Base-by-base conservation (phyloP, 1,140 invertebrate genomes). In the Sitophilus oryzae region DNA sequence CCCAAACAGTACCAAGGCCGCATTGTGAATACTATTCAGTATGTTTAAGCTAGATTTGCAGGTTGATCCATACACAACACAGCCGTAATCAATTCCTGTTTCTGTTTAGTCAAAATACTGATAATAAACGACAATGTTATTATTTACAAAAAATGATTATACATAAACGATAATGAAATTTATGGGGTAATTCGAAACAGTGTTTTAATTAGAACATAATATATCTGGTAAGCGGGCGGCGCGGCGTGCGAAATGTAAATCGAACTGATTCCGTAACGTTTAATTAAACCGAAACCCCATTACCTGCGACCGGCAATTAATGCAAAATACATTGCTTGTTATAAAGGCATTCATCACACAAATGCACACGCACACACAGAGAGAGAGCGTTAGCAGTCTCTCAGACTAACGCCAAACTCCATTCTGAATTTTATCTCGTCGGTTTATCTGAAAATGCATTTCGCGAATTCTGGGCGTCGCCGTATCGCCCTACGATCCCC, bases 401-500 rank as follows among this genome's bases (percentile, higher is more conserved):
- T 16, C 54, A 62, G 59, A 67, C 67, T 68, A 67, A 64, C 67
- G 67, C 60, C 58, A 62, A 65, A 64, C 63, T 65, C 61, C 66
- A 66, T 65, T 66, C 63, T 66, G 68, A 66, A 70, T 68, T 70
- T 70, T 70, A 70, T 70, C 68, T 35, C n/a, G 37, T 30, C 68
- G 66, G 66, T 70, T 70, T 70, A 70, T 70, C 68, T 70, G 60
- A 61, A 67, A 67, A 42, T 66, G 63, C 63, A 66, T 66, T 65
- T 30, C 25, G 11, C 25, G 11, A 30, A 30, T 11, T 30, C 5
- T 6, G 25, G 11, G 25, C 25, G 25, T 30, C 11, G 25, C n/a
- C n/a, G n/a, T n/a, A n/a, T 30, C 25, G 25, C 25, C 25, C 25
- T 11, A 5, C 25, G 5, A 6, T 30, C 25, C 25, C 25, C 25